Percentiles rank a stretch among this genome's conserved stretches.
phyloP scores from a whole-genome alignment of 2,113 vertebrate genomes.

The Reinhardtius hippoglossoides region DNA sequence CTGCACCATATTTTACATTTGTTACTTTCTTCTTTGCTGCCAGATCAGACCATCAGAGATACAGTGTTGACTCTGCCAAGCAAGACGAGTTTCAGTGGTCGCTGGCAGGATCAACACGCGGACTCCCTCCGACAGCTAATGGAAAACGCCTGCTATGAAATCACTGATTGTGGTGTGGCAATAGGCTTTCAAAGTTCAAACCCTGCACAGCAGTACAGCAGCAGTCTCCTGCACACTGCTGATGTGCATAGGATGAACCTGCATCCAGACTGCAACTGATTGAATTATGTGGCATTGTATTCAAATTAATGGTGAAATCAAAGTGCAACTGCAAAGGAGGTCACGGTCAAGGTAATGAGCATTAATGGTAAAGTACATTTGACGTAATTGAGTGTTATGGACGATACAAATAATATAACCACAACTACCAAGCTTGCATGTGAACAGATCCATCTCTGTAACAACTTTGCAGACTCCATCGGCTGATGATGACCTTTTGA shows the following conservation, averaged over 20 bases:
- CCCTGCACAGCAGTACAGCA: not conserved
- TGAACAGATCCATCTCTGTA: not conserved
- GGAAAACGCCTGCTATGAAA: conserved; percentile 48
- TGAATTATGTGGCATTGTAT: not conserved
- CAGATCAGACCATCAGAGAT: conserved; percentile 2
- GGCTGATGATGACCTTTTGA: not conserved
- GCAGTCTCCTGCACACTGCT: not conserved
- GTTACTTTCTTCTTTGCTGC: not conserved
- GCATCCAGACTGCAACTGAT: not conserved
- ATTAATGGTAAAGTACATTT: too few species aligned
- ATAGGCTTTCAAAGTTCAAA: conserved; percentile 2
- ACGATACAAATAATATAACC: not conserved
- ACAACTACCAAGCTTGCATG: not conserved
- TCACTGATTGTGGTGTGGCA: conserved; percentile 33
- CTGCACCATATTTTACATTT: not conserved
- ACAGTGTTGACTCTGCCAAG: not conserved
- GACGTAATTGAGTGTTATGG: too few species aligned
- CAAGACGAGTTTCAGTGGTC: not conserved
- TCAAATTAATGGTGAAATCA: not conserved
- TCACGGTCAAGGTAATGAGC: too few species aligned
- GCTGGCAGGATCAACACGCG: not conserved
- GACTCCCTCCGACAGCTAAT: conserved; percentile 8
- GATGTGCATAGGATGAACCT: not conserved
- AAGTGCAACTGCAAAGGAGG: too few species aligned
- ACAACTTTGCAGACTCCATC: not conserved